Conservation (phyloP, 2,888 invertebrate genomes). For the Andrena chrysosceles region DNA sequence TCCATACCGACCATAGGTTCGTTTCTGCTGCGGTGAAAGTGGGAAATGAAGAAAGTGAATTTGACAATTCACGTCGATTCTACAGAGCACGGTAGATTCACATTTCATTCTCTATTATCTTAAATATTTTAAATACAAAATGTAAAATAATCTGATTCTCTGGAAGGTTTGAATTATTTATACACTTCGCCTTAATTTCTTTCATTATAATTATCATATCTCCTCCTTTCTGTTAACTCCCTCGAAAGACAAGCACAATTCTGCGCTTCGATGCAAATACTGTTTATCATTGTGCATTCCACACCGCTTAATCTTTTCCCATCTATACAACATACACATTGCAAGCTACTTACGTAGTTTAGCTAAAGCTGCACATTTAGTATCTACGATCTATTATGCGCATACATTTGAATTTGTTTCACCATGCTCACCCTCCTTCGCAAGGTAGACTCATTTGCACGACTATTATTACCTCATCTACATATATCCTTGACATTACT, state of each 20-base stretch:
- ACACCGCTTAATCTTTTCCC: background rate
- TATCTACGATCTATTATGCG: constrained; percentile 69
- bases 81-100: background rate
- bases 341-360: constrained; percentile 9
- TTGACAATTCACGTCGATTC: background rate
- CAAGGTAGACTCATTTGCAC: constrained; percentile 35
- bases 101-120: background rate
- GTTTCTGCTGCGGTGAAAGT: constrained; percentile 48
- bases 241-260: background rate
- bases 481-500: constrained; percentile 39
- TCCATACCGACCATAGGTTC: constrained; percentile 68
- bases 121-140: background rate
- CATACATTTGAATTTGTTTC: constrained; percentile 63
- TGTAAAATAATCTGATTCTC: background rate
- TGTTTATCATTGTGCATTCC: constrained; percentile 10
- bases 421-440: constrained; percentile 27
- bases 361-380: constrained; percentile 23
- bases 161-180: background rate
- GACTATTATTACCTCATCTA: constrained; percentile 26
- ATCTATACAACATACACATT: constrained; percentile 1
- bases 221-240: background rate
- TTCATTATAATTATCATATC: background rate
- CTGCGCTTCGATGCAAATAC: background rate
- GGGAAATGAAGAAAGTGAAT: constrained; percentile 45
- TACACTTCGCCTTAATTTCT: background rate